Conservation (phyloP, 2,113 vertebrate species). For the Sander vitreus region DNA sequence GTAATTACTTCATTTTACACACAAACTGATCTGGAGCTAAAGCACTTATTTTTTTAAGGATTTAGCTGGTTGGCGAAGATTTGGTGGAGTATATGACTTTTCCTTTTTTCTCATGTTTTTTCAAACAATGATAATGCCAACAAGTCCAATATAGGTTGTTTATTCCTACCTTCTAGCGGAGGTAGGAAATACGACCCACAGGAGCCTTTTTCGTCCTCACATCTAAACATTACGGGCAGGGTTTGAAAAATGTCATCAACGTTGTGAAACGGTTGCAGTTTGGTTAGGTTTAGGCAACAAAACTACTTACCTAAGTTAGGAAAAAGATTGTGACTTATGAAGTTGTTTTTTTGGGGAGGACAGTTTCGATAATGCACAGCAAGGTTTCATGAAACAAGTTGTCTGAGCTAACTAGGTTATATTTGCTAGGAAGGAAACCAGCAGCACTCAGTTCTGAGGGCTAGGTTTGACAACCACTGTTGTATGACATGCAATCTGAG, state of each 20-base stretch:
- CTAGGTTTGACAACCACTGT: background rate
- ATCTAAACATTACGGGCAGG: too few relatives aligned
- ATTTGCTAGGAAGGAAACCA: background rate
- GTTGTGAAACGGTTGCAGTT: too few relatives aligned
- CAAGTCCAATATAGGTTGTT: too few relatives aligned
- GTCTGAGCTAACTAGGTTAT: background rate
- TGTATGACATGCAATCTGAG: conserved; percentile 21
- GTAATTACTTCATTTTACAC: background rate
- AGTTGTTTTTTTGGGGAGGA: too few relatives aligned
- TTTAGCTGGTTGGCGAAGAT: background rate
- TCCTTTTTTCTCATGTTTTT: background rate
- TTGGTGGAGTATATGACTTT: background rate
- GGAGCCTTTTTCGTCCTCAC: too few relatives aligned
- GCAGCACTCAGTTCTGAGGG: background rate
- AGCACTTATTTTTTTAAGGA: background rate
- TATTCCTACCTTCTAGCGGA: too few relatives aligned
- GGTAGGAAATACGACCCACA: too few relatives aligned
- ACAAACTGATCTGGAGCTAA: background rate
- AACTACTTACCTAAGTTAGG: too few relatives aligned
- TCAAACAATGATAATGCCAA: background rate
- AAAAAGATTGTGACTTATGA: too few relatives aligned
- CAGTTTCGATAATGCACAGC: background rate
- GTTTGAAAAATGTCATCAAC: too few relatives aligned
- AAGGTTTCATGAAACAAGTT: background rate
- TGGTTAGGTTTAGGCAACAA: too few relatives aligned